Evolutionary conservation across 2,797 vertebrate species (phyloP).

Genomic region (Enteromius trimaculatus): DNA sequence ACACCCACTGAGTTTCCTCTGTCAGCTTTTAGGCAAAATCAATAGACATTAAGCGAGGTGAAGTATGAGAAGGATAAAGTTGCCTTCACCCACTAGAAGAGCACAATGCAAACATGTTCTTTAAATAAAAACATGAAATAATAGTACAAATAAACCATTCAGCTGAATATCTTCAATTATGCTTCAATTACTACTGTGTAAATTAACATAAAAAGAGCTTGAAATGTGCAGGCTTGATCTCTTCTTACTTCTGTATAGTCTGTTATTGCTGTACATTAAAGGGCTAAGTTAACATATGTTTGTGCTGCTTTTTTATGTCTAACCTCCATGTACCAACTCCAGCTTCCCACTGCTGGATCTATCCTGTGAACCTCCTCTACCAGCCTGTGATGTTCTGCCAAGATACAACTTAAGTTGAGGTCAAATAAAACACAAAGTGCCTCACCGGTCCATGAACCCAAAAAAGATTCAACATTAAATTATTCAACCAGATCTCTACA

Average conservation of each 20-base stretch:
- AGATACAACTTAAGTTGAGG: neutral
- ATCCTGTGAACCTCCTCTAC: neutral
- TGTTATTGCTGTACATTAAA: neutral
- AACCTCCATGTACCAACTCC: constrained; percentile 19
- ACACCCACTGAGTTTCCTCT: constrained; percentile 56
- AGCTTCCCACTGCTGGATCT: constrained; percentile 12
- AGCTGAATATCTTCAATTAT: neutral
- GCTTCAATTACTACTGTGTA: neutral
- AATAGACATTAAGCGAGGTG: constrained; percentile 10
- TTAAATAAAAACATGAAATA: neutral
- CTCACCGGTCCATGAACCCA: neutral
- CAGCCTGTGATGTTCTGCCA: neutral
- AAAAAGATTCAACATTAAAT: neutral
- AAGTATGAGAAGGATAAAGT: constrained; percentile 7
- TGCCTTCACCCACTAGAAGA: constrained; percentile 46
- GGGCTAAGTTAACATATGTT: neutral
- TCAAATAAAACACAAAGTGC: constrained; percentile 4
- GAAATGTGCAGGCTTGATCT: neutral
- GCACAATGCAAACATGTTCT: neutral
- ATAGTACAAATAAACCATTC: neutral
- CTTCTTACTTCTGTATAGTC: neutral
- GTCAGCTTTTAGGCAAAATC: constrained; percentile 15
- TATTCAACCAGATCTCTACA: neutral
- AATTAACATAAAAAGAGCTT: neutral
- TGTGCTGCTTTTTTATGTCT: neutral